phyloP scores from a whole-genome alignment of 2,113 vertebrate genomes.

The Silurus meridionalis region DNA sequence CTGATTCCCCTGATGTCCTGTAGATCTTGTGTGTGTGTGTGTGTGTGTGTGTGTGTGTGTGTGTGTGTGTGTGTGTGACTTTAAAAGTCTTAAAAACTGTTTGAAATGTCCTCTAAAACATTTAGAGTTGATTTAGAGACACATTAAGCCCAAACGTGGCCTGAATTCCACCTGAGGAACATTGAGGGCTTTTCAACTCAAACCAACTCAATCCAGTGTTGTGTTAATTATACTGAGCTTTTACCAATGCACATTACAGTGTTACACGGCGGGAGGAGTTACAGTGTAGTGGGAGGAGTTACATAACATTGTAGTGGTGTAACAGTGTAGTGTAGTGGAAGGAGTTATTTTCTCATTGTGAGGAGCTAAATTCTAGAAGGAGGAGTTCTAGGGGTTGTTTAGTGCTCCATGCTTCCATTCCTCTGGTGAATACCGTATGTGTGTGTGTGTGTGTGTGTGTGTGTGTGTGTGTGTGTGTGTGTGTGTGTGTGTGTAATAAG shows the following conservation, averaged over 20 bases:
- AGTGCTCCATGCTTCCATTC: too few relatives aligned
- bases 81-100: background rate
- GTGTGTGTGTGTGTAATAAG: background rate
- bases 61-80: background rate
- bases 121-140: slow-evolving; percentile 23
- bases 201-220: background rate
- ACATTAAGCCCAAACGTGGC: slow-evolving; percentile 19
- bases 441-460: too few relatives aligned
- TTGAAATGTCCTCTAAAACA: slow-evolving; percentile 32
- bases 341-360: too few relatives aligned
- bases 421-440: too few relatives aligned
- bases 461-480: too few relatives aligned
- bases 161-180: background rate
- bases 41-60: background rate
- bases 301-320: too few relatives aligned
- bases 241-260: too few relatives aligned
- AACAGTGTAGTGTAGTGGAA: too few relatives aligned
- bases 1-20: background rate
- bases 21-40: background rate
- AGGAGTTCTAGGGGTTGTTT: too few relatives aligned
- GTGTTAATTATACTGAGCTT: too few relatives aligned
- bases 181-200: background rate
- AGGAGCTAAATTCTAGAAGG: too few relatives aligned
- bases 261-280: background rate
- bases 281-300: too few relatives aligned